Evolutionary conservation across 2,888 invertebrate species (phyloP).

Genomic region (Sympetrum striolatum): DNA sequence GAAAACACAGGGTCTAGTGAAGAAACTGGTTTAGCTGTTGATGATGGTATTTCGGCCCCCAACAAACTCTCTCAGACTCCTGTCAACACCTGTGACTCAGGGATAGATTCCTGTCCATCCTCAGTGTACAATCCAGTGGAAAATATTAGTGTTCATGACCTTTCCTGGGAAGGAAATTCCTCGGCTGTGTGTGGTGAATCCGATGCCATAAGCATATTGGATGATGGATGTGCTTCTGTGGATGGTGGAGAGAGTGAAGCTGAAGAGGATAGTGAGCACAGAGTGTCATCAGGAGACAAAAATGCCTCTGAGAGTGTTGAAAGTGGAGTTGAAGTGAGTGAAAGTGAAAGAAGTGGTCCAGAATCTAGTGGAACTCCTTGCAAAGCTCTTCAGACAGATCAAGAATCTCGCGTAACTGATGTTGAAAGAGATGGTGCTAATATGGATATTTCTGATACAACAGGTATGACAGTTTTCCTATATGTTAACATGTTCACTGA

Average conservation of each 20-base stretch:
- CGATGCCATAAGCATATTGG: not conserved
- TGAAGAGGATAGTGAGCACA: not conserved
- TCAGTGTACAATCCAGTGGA: conserved; percentile 19
- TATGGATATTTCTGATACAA: not conserved
- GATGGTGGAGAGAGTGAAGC: not conserved
- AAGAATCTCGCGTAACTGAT: not conserved
- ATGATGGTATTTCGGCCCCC: no score
- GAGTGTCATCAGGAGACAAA: no score
- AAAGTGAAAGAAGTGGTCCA: not conserved
- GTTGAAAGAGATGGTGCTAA: not conserved
- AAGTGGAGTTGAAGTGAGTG: not conserved
- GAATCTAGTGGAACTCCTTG: not conserved
- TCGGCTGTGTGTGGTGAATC: not conserved
- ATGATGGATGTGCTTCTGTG: not conserved
- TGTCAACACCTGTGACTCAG: not conserved
- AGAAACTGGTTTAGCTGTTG: not conserved
- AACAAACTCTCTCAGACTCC: not conserved
- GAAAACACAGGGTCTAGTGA: not conserved
- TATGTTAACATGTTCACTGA: not conserved
- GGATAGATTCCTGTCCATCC: conserved; percentile 25
- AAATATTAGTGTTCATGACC: not conserved
- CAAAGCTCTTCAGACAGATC: not conserved
- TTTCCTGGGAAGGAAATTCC: conserved; percentile 4
- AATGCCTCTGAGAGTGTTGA: not conserved
- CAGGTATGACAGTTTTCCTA: not conserved